Conservation (phyloP, 2,888 invertebrate genomes). For the Eucera pruinosa region DNA sequence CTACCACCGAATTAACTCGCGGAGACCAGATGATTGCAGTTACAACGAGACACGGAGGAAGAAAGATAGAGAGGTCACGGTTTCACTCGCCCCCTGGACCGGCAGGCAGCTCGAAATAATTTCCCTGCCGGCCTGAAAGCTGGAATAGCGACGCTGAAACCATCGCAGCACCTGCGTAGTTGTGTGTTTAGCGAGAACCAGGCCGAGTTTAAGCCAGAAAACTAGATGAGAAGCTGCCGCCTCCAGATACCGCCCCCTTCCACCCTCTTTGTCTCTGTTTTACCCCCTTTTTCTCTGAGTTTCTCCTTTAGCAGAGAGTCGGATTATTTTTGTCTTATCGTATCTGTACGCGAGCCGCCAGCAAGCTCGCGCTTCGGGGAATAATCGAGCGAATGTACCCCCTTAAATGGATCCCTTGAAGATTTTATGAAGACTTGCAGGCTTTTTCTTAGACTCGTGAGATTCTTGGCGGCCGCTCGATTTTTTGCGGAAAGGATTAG, state of each 20-base stretch:
- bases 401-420: slow-evolving; percentile 8
- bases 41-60: not conserved
- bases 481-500: slow-evolving; percentile 29
- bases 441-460: not conserved
- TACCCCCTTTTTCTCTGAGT: not conserved
- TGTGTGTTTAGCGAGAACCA: slow-evolving; percentile 30
- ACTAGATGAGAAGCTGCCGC: slow-evolving; percentile 46
- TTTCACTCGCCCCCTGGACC: not conserved
- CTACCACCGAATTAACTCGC: slow-evolving; percentile 25
- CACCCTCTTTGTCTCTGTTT: not conserved
- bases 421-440: not conserved
- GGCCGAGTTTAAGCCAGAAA: slow-evolving; percentile 39
- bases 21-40: slow-evolving; percentile 18
- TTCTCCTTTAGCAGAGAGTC: not conserved
- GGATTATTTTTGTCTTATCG: slow-evolving; percentile 52
- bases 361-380: not conserved
- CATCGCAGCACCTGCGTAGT: slow-evolving; percentile 4
- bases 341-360: slow-evolving; percentile 31
- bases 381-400: slow-evolving; percentile 23
- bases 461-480: not conserved
- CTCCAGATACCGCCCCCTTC: slow-evolving; percentile 27
- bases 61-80: not conserved
- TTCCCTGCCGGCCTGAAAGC: too few species aligned
- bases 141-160: slow-evolving; percentile 29
- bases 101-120: slow-evolving; percentile 25